Evolutionary conservation across 2,113 vertebrate species (phyloP).

Genomic region (Pseudorhombus dupliciocellatus): DNA sequence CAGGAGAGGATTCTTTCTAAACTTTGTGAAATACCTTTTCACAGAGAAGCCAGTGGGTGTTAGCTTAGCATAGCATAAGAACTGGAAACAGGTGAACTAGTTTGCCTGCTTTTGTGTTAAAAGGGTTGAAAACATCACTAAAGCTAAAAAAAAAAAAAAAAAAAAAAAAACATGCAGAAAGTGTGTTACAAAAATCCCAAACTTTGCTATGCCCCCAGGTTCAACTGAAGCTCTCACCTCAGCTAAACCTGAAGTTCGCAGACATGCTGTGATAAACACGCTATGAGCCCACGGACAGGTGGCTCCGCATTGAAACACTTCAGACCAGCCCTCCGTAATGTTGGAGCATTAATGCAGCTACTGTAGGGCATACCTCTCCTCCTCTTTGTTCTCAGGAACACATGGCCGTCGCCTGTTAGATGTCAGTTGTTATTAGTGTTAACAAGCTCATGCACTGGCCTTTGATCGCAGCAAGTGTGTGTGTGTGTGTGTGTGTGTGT

Average conservation of each 20-base stretch:
- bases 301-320: background rate
- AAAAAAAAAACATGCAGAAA: background rate
- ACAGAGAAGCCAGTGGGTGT: no score
- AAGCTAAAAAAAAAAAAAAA: background rate
- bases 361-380: conserved; percentile 21
- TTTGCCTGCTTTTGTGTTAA: no score
- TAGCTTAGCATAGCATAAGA: no score
- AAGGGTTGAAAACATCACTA: no score
- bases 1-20: background rate
- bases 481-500: conserved; percentile 24
- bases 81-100: no score
- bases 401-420: conserved; percentile 23
- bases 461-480: conserved; percentile 45
- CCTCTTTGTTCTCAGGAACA: conserved; percentile 46
- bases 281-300: background rate
- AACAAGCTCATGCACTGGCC: conserved; percentile 58
- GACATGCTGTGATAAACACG: background rate
- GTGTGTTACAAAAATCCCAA: background rate
- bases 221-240: background rate
- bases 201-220: background rate
- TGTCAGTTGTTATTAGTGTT: conserved; percentile 60
- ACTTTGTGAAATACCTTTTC: background rate
- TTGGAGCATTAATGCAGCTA: conserved; percentile 7
- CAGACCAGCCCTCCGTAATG: background rate
- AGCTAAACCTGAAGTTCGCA: background rate